Conservation (phyloP, 2,113 vertebrate genomes). For the Pyrgilauda ruficollis region DNA sequence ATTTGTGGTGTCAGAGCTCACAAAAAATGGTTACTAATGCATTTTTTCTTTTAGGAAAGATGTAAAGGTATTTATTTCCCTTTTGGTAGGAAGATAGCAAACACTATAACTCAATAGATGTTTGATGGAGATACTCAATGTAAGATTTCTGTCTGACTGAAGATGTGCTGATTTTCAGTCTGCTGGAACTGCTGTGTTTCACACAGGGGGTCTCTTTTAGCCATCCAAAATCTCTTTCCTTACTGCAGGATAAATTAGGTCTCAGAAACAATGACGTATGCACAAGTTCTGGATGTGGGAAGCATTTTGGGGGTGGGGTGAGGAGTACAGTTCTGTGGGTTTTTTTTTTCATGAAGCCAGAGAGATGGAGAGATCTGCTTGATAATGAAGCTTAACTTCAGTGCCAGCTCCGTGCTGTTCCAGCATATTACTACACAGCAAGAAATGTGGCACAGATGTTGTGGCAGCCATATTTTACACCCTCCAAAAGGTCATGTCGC, state of each 20-base stretch:
- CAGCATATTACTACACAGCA: conserved; percentile 85
- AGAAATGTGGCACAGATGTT: conserved; percentile 86
- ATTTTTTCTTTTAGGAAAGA: background rate
- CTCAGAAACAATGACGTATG: conserved; percentile 25
- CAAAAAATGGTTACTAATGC: background rate
- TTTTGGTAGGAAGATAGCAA: background rate
- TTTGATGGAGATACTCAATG: background rate
- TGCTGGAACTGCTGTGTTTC: background rate
- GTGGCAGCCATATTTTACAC: conserved; percentile 84
- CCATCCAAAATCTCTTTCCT: conserved; percentile 2
- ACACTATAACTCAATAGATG: background rate
- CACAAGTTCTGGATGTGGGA: conserved; percentile 42
- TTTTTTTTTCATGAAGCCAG: conserved; percentile 61
- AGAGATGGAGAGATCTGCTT: conserved; percentile 78
- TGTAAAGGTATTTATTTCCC: conserved; percentile 5
- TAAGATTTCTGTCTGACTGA: background rate
- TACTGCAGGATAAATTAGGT: conserved; percentile 44
- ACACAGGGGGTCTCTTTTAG: background rate
- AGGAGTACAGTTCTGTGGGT: background rate
- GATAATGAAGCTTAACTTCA: conserved; percentile 82
- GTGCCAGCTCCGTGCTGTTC: conserved; percentile 82
- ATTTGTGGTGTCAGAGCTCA: background rate
- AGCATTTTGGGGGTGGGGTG: background rate
- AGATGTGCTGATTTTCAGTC: background rate
- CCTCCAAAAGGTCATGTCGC: conserved; percentile 84